A percentile compares a stretch with the other conserved stretches of the same genome.
These are phyloP conservation scores for Paramuricea clavata DNA, from an alignment of 92 coral and sea anemone genomes.

Conservation along the genomic window DNA sequence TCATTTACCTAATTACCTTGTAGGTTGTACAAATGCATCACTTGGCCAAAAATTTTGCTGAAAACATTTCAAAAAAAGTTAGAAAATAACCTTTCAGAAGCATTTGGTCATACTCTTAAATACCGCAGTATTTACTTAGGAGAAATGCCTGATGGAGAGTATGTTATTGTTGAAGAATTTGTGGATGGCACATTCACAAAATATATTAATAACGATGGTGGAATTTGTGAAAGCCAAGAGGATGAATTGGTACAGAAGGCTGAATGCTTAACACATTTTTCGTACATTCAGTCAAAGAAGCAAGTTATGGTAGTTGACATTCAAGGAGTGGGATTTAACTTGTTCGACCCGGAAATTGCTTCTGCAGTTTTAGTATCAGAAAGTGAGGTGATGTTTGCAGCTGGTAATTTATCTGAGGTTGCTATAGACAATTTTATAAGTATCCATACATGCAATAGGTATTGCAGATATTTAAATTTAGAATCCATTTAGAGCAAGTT, in stretches of 20 bases:
- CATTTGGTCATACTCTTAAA: slow-evolving; percentile 50
- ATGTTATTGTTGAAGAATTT: slow-evolving; percentile 52
- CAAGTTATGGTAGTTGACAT: slow-evolving; percentile 57
- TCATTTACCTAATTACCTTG: not conserved
- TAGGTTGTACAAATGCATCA: slow-evolving; percentile 64
- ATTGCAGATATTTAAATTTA: slow-evolving; percentile 41
- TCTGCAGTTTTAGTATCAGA: slow-evolving; percentile 37
- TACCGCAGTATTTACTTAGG: slow-evolving; percentile 46
- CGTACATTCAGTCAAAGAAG: slow-evolving; percentile 34
- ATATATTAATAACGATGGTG: slow-evolving; percentile 49
- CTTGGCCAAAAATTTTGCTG: slow-evolving; percentile 49
- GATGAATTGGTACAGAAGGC: slow-evolving; percentile 39
- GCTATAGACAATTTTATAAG: slow-evolving; percentile 53
- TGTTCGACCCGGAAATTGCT: slow-evolving; percentile 60
- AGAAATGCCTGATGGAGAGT: slow-evolving; percentile 50
- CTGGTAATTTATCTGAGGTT: slow-evolving; percentile 45
- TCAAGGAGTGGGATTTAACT: slow-evolving; percentile 42
- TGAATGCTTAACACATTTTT: slow-evolving; percentile 48
- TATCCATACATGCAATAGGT: slow-evolving; percentile 43
- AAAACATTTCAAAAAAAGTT: slow-evolving; percentile 27
- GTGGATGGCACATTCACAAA: slow-evolving; percentile 52
- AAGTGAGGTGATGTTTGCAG: slow-evolving; percentile 46
- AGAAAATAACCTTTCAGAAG: slow-evolving; percentile 23
- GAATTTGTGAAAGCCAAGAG: slow-evolving; percentile 11
- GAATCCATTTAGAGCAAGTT: not conserved